A percentile compares a stretch with the other conserved stretches of the same genome.
Evolutionary conservation across 2,113 vertebrate species (phyloP).

Genomic region (Papio anubis): DNA sequence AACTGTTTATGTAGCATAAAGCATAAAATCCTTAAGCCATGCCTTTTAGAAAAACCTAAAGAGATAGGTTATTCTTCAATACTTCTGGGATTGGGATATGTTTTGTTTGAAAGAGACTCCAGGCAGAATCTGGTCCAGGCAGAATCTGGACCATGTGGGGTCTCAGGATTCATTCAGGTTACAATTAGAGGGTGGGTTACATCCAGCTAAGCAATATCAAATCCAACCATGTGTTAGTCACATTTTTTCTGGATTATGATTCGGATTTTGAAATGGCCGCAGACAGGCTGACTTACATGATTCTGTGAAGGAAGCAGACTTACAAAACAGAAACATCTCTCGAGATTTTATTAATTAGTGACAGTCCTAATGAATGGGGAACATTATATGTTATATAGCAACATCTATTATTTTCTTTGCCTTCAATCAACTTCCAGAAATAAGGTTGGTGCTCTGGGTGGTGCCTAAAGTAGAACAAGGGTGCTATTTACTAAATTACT

Average conservation of each 20-base stretch:
- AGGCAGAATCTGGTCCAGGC: not conserved
- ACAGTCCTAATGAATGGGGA: conserved; percentile 5
- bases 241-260: conserved; percentile 34
- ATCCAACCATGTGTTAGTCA: conserved; percentile 12
- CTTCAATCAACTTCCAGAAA: conserved; percentile 50
- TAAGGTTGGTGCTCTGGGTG: not conserved
- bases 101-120: conserved; percentile 2
- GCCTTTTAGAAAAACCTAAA: not conserved
- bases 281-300: conserved; percentile 34
- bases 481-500: conserved; percentile 36
- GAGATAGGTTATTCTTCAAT: not conserved
- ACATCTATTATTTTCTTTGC: conserved; percentile 41
- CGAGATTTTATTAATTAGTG: conserved; percentile 56
- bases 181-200: not conserved
- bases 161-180: conserved; percentile 32
- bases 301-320: conserved; percentile 44
- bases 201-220: conserved; percentile 31
- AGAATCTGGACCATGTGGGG: not conserved
- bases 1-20: not conserved
- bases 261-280: conserved; percentile 44
- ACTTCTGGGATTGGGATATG: not conserved
- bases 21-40: not conserved
- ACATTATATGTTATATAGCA: not conserved
- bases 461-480: conserved; percentile 25
- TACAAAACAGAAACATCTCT: conserved; percentile 49